Conservation (phyloP, 2,113 vertebrate genomes). For the Sciurus niger region DNA sequence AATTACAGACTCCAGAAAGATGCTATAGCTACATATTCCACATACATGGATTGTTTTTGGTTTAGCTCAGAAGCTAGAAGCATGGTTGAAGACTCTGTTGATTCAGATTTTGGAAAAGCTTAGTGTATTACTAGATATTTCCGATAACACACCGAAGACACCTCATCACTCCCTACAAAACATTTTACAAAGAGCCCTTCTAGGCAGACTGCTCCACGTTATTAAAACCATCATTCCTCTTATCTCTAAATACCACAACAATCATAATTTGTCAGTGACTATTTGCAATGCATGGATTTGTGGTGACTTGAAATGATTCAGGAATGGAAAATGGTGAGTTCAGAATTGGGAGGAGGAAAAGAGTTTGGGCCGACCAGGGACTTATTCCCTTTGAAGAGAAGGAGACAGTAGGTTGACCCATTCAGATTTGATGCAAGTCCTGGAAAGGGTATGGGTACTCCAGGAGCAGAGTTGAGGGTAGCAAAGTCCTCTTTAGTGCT, state of each 20-base stretch:
- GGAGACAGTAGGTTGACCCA: background rate
- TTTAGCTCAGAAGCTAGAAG: background rate
- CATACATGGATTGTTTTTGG: background rate
- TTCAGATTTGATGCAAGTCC: background rate
- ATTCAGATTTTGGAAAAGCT: constrained; percentile 55
- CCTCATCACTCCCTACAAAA: background rate
- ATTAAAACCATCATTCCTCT: background rate
- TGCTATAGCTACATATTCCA: too few relatives aligned
- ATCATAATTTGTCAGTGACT: background rate
- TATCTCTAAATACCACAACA: background rate
- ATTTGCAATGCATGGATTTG: background rate
- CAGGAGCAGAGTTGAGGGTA: background rate
- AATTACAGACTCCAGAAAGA: constrained; percentile 21
- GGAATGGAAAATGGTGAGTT: background rate
- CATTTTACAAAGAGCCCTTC: background rate
- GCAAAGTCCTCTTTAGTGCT: background rate
- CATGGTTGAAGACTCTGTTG: background rate
- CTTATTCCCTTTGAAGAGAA: background rate
- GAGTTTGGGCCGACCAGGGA: background rate
- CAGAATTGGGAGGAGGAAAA: background rate
- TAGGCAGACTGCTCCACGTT: background rate
- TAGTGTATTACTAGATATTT: background rate
- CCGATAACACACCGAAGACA: background rate
- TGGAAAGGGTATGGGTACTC: background rate
- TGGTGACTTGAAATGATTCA: background rate